Evolutionary conservation across 2,113 vertebrate genomes (phyloP), one percentile per base, ranked within the genome.

Genomic region (Cyprinodon tularosa): DNA sequence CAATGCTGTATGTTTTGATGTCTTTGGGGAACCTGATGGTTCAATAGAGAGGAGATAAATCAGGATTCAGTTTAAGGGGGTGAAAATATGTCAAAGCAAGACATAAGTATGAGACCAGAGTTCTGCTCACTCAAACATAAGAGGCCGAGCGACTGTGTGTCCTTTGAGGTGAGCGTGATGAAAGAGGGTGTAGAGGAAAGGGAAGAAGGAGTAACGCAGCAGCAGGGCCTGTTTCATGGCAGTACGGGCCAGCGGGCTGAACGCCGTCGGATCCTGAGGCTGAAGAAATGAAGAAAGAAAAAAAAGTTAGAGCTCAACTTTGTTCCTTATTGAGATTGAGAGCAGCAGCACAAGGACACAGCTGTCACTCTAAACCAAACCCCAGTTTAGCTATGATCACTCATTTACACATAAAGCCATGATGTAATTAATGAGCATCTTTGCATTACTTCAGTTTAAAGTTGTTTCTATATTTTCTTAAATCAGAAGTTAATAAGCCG

Each of bases 111-210:
- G 4, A 22, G 39, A 13, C n/a, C 12, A 29, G 17, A 17, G 12
- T 10, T 66, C 14, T 17, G 66, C 80, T 96, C 88, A 97, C 96
- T 97, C 96, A 74, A 97, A 97, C 78, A 97, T 93, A 59, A 97
- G 67, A 0, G 96, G 95, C 3, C 95, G 92, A 13, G 94, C 94
- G 0, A 97, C 96, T 0, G 96, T 96, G 85, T 95, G 94, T 60
- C 96, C 96, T 0, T 89, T 90, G 4, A 90, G 62, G 15, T 97
- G 95, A 4, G 96, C 95, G 1, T 73, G 95, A 80, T 97, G 95
- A 81, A 97, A 97, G 57, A 97, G 96, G 0, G 96, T 96, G 92
- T 97, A 97, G 77, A 97, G 96, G 61, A 95, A 81, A 0, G 96
- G 96, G 86, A 95, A 94, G 72, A 97, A 93, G n/a, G 95, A 92